These are phyloP conservation scores for Sepiola atlantica DNA, from an alignment of 2,888 invertebrate species.

Conservation along the genomic window DNA sequence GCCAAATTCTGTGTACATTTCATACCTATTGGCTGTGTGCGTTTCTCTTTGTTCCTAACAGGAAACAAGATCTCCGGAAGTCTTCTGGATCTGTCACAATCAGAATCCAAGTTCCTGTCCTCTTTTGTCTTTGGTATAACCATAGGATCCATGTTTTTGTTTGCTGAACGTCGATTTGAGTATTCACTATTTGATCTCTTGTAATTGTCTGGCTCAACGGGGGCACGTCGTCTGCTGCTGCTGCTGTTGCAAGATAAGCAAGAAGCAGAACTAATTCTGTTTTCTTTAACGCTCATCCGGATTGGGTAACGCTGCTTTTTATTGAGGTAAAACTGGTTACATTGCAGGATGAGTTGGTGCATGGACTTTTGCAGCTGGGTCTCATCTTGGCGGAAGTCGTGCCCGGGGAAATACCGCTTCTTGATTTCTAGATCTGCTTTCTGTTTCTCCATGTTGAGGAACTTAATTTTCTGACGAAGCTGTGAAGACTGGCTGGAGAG, in stretches of 20 bases:
- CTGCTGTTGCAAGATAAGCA: neutral
- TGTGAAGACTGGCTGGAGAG: conserved; percentile 63
- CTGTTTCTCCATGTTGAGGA: conserved; percentile 66
- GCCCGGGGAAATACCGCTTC: conserved; percentile 62
- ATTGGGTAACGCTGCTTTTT: conserved; percentile 61
- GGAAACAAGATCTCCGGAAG: neutral
- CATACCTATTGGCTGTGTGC: conserved; percentile 56
- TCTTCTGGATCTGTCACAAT: neutral
- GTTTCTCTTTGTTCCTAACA: neutral
- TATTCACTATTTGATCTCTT: neutral
- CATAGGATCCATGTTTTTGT: neutral
- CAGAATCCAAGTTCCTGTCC: neutral
- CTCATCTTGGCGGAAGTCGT: conserved; percentile 67
- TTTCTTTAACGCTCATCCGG: conserved; percentile 53
- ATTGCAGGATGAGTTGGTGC: conserved; percentile 62
- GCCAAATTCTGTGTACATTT: conserved; percentile 57
- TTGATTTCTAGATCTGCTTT: conserved; percentile 64
- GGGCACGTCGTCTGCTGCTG: neutral
- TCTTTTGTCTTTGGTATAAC: neutral
- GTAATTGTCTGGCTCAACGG: neutral
- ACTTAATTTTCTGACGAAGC: conserved; percentile 67
- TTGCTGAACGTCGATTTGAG: neutral
- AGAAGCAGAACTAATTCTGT: neutral
- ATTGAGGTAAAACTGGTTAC: conserved; percentile 63
- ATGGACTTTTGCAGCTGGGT: conserved; percentile 61